Percentiles rank a stretch among this genome's conserved stretches.
Conservation (phyloP, 1,140 invertebrate genomes). For the Neodiprion lecontei region DNA sequence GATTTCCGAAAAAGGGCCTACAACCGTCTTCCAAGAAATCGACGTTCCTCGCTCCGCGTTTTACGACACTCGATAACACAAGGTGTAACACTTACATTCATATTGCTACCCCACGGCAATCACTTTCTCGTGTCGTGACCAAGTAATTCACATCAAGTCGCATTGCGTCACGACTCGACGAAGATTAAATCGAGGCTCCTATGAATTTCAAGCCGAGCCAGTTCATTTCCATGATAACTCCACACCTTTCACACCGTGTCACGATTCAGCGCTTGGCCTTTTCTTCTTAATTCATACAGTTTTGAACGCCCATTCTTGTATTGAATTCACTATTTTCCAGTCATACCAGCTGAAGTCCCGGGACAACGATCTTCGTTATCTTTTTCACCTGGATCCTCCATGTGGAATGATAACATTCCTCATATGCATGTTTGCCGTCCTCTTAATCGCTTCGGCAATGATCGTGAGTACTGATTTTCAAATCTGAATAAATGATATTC, state of each 20-base stretch:
- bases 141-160: not conserved
- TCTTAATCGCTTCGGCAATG: constrained; percentile 38
- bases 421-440: constrained; percentile 31
- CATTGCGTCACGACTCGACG: not conserved
- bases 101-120: not conserved
- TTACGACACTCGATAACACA: not conserved
- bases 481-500: not conserved
- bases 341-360: constrained; percentile 39
- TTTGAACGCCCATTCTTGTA: not conserved
- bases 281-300: not conserved
- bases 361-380: constrained; percentile 39
- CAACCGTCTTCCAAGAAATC: not conserved
- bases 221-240: not conserved
- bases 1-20: not conserved
- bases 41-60: not conserved
- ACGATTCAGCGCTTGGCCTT: not conserved
- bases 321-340: constrained; percentile 30
- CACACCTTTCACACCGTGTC: not conserved
- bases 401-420: constrained; percentile 42
- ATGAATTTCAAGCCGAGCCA: not conserved
- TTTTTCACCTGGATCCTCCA: constrained; percentile 35
- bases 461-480: constrained; percentile 35
- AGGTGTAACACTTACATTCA: not conserved
- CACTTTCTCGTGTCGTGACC: not conserved
- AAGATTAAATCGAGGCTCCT: constrained; percentile 1